Conservation (phyloP, 2,113 vertebrate species). For the Salvelinus namaycush region DNA sequence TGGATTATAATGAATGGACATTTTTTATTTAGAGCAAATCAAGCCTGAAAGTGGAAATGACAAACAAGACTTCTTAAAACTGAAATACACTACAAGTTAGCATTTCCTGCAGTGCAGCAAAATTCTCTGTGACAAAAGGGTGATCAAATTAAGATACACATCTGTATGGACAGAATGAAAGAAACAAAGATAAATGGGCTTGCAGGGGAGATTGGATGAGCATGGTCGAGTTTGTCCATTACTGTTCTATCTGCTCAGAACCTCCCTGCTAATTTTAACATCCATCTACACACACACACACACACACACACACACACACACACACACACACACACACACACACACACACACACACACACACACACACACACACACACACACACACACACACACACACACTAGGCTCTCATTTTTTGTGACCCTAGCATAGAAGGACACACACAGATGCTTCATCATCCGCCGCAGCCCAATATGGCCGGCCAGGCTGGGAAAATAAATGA, state of each 20-base stretch:
- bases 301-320: not conserved
- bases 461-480: not conserved
- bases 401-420: not conserved
- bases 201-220: not conserved
- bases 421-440: not conserved
- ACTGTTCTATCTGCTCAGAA: too few relatives aligned
- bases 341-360: not conserved
- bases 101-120: too few relatives aligned
- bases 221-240: too few relatives aligned
- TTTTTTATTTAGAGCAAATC: too few relatives aligned
- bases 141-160: too few relatives aligned
- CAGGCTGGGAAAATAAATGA: not conserved
- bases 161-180: not conserved
- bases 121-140: too few relatives aligned
- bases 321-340: conserved; percentile 1
- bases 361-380: not conserved
- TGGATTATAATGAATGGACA: too few relatives aligned
- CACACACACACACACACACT: conserved; percentile 3
- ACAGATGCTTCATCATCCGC: not conserved
- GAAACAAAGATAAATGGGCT: not conserved
- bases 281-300: not conserved
- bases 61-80: too few relatives aligned
- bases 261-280: not conserved
- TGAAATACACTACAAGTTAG: too few relatives aligned
- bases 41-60: too few relatives aligned